These are phyloP conservation scores for Drosophila diplacantha DNA, from an alignment of 2,888 invertebrate genomes.

Conservation along the genomic window DNA sequence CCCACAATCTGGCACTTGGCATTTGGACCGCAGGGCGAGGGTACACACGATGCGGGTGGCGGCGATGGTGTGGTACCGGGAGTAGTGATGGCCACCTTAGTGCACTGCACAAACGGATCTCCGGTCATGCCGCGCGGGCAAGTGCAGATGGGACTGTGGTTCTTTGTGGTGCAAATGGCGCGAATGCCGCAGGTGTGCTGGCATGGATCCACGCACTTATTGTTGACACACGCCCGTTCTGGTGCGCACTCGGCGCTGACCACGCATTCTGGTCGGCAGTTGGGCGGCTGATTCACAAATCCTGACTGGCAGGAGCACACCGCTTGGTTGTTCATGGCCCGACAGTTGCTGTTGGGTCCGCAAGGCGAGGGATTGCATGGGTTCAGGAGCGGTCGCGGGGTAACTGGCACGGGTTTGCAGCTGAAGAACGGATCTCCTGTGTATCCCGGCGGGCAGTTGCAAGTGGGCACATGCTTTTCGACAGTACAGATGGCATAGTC, in stretches of 20 bases:
- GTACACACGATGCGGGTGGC: slow-evolving; percentile 86
- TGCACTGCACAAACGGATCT: slow-evolving; percentile 90
- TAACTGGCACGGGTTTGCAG: slow-evolving; percentile 80
- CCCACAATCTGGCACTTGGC: slow-evolving; percentile 87
- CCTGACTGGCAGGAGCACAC: slow-evolving; percentile 90
- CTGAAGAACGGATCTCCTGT: slow-evolving; percentile 91
- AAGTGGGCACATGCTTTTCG: slow-evolving; percentile 87
- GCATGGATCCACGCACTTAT: slow-evolving; percentile 92
- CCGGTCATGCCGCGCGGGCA: slow-evolving; percentile 91
- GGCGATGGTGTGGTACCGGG: slow-evolving; percentile 69
- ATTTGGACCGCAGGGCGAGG: slow-evolving; percentile 91
- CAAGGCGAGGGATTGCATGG: slow-evolving; percentile 92
- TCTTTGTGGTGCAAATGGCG: slow-evolving; percentile 88
- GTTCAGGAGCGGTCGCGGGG: slow-evolving; percentile 79
- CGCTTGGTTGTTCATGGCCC: slow-evolving; percentile 87
- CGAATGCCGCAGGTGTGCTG: slow-evolving; percentile 91
- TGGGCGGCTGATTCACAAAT: slow-evolving; percentile 87
- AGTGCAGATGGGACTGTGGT: slow-evolving; percentile 92
- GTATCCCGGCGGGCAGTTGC: slow-evolving; percentile 85
- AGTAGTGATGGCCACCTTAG: slow-evolving; percentile 77
- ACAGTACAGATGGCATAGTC: slow-evolving; percentile 87
- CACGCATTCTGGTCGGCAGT: slow-evolving; percentile 90
- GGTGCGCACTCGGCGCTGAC: slow-evolving; percentile 91
- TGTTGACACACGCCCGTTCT: slow-evolving; percentile 90
- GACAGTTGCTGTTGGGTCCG: slow-evolving; percentile 91